Conservation (phyloP, 2,888 invertebrate genomes). For the Thymelicus acteon region DNA sequence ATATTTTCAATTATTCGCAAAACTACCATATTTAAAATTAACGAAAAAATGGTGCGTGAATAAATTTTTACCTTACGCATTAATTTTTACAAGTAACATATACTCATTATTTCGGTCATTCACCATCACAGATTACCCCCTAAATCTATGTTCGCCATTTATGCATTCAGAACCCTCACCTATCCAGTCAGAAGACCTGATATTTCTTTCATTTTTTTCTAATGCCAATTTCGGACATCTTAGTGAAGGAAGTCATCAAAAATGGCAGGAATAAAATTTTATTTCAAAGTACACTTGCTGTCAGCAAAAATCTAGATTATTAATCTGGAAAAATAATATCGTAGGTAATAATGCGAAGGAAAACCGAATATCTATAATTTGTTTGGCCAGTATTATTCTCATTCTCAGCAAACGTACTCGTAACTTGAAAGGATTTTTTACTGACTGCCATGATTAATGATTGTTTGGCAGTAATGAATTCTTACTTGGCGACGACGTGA, state of each 20-base stretch:
- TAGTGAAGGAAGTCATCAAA: background rate
- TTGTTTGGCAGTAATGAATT: conserved; percentile 27
- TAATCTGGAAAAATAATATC: background rate
- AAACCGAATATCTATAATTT: conserved; percentile 16
- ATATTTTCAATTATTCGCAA: background rate
- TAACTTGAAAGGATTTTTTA: conserved; percentile 21
- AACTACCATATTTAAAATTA: too few relatives aligned
- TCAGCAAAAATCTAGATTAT: conserved; percentile 8
- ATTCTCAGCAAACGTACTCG: conserved; percentile 17
- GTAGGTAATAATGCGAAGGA: conserved; percentile 7
- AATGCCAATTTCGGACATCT: background rate
- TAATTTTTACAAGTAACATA: too few relatives aligned
- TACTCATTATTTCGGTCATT: too few relatives aligned
- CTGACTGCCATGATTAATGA: conserved; percentile 16
- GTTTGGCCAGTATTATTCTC: conserved; percentile 19
- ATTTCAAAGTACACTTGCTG: background rate
- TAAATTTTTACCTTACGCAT: too few relatives aligned
- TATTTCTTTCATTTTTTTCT: background rate
- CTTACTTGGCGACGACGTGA: background rate
- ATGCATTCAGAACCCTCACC: too few relatives aligned
- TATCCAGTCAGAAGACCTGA: too few relatives aligned
- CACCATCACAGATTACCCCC: too few relatives aligned
- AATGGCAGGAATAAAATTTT: background rate
- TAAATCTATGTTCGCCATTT: too few relatives aligned
- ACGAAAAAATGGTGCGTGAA: too few relatives aligned